Conservation (phyloP, 2,113 vertebrate genomes). For the Chaetops frenatus region DNA sequence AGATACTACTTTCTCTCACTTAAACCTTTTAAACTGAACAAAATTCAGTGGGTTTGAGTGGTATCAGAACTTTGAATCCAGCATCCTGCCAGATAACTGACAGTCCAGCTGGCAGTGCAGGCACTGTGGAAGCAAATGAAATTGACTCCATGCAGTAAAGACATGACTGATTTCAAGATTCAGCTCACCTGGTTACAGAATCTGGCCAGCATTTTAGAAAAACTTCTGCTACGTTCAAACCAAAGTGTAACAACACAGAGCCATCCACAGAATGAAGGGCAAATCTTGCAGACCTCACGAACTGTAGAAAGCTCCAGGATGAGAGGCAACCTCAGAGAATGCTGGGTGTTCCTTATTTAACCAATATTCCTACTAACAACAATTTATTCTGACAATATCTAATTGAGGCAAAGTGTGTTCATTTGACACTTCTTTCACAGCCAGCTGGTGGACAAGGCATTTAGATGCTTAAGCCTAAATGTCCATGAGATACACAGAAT, state of each 20-base stretch:
- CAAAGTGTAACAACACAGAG: background rate
- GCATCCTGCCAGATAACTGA: background rate
- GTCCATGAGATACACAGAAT: background rate
- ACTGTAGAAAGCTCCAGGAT: background rate
- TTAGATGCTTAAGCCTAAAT: background rate
- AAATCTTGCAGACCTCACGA: background rate
- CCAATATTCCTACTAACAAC: background rate
- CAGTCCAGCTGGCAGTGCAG: background rate
- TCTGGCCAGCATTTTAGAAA: background rate
- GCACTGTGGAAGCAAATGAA: background rate
- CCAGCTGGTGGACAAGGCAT: background rate
- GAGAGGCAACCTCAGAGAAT: background rate
- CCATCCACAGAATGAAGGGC: background rate
- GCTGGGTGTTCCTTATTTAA: background rate
- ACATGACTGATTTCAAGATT: background rate
- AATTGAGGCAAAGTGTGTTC: background rate
- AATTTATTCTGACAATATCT: background rate
- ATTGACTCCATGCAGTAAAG: background rate
- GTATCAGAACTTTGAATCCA: background rate
- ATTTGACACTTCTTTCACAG: background rate
- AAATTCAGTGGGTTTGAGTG: background rate
- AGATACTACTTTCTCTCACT: background rate
- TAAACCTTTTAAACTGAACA: background rate
- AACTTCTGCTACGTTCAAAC: background rate
- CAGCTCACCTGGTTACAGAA: background rate